Percentiles rank a stretch among this genome's conserved stretches.
phyloP scores from a whole-genome alignment of 2,888 invertebrate genomes.

The Miltochrista miniata region DNA sequence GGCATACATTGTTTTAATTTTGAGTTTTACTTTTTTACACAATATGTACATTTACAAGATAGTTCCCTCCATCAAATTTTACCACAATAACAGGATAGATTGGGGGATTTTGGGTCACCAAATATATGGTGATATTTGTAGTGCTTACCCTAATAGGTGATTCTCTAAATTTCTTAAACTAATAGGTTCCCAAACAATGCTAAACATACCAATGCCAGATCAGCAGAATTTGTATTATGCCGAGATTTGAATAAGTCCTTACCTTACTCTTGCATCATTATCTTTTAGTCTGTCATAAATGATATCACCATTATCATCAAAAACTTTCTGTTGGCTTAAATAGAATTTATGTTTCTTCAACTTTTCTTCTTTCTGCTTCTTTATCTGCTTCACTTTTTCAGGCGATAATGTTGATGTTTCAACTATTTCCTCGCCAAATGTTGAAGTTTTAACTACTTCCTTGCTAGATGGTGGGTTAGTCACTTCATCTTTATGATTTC shows the following conservation, averaged over 20 bases:
- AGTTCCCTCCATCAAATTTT: no score
- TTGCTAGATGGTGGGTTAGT: constrained; percentile 11
- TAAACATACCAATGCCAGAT: background rate
- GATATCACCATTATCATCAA: constrained; percentile 80
- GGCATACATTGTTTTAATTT: no score
- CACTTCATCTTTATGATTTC: constrained; percentile 18
- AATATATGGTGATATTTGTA: no score
- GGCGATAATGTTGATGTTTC: constrained; percentile 17
- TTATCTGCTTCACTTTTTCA: constrained; percentile 51
- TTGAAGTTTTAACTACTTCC: constrained; percentile 2
- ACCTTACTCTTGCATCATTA: constrained; percentile 85
- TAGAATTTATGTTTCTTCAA: constrained; percentile 60
- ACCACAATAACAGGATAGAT: no score
- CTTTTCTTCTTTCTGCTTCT: constrained; percentile 55
- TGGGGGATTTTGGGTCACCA: no score
- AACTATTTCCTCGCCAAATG: constrained; percentile 3
- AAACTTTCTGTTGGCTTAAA: constrained; percentile 70
- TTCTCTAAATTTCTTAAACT: no score
- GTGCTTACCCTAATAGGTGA: no score
- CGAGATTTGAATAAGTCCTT: constrained; percentile 2
- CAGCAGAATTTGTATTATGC: background rate
- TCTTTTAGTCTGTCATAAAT: constrained; percentile 85
- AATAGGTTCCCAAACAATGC: no score
- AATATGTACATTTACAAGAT: no score
- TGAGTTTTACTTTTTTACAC: no score